phyloP scores from a whole-genome alignment of 2,888 invertebrate species.

The Trimorus sp. region DNA sequence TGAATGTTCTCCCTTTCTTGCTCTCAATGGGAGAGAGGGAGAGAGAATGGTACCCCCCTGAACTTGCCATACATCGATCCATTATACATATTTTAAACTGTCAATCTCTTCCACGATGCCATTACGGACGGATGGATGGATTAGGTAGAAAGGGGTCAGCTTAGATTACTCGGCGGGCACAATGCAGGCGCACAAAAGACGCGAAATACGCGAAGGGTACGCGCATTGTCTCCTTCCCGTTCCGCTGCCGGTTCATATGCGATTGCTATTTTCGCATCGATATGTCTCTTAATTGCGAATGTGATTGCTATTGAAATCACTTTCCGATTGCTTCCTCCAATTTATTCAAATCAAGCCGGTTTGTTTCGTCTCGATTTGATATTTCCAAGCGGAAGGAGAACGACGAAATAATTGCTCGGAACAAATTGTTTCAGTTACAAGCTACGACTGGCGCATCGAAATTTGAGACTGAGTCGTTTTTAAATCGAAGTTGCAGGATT shows the following conservation, averaged over 20 bases:
- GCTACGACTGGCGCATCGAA: too few species aligned
- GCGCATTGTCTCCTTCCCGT: conserved; percentile 55
- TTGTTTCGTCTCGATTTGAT: not conserved
- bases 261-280: conserved; percentile 62
- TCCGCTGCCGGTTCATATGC: conserved; percentile 47
- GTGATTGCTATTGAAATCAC: conserved; percentile 34
- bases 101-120: conserved; percentile 78
- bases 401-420: too few species aligned
- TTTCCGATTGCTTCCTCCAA: conserved; percentile 14
- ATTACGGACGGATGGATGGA: conserved; percentile 72
- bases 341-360: conserved; percentile 17
- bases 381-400: too few species aligned
- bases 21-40: conserved; percentile 34
- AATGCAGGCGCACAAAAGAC: conserved; percentile 76
- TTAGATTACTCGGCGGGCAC: conserved; percentile 73
- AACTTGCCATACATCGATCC: conserved; percentile 72
- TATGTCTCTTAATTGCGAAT: conserved; percentile 59
- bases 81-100: conserved; percentile 82
- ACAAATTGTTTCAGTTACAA: too few species aligned
- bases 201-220: conserved; percentile 67
- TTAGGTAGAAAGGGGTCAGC: conserved; percentile 76
- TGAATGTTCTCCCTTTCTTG: too few species aligned
- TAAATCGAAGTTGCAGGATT: too few species aligned
- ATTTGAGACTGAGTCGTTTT: too few species aligned
- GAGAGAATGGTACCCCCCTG: conserved; percentile 52